Base-by-base conservation (phyloP, 2,113 vertebrate species). In the Centropus unirufus region DNA sequence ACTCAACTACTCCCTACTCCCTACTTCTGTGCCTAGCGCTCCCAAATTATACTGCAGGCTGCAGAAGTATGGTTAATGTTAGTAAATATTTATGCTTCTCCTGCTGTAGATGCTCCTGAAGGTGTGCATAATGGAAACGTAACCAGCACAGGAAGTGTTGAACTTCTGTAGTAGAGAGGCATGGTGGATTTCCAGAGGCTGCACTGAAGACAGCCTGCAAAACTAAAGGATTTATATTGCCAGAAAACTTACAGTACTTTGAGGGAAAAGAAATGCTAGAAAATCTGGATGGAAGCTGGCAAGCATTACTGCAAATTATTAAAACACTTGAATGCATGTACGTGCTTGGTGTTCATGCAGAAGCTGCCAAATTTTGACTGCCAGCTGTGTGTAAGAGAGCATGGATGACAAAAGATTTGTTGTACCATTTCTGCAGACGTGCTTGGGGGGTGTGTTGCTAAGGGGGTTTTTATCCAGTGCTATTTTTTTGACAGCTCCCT, bases 391-490 rank as follows among this genome's bases (percentile, higher is more conserved):
- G 0, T 14, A 52, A 51, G n/a, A 83, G 2, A 73, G 26, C 4
- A 5, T 34, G 23, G 6, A 13, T 44, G 42, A 24, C 42, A 55
- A 68, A 51, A 76, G 69, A 68, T 8, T 36, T 1, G 11, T 62
- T 3, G 15, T 12, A 19, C 13, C 11, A 6, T 54, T 90, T 80
- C 42, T 39, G 36, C 15, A 13, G 19, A 8, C 19, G 59, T 76
- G 8, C 39, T 29, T 29, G 17, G 30, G 24, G 1, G 1, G 9
- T 19, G 15, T 42, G 55, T 24, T 0, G 0, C 22, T 49, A 19
- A 40, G 22, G 5, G 12, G 54, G 32, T 7, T 54, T 90, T 73
- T 49, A 80, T 3, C 58, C 10, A 20, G 47, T 34, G 11, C 29
- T 42, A 4, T 12, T 12, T 14, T 46, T 76, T 29, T 47, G 55